Base-by-base conservation (phyloP, 1,140 invertebrate genomes). In the Drosophila orosa region DNA sequence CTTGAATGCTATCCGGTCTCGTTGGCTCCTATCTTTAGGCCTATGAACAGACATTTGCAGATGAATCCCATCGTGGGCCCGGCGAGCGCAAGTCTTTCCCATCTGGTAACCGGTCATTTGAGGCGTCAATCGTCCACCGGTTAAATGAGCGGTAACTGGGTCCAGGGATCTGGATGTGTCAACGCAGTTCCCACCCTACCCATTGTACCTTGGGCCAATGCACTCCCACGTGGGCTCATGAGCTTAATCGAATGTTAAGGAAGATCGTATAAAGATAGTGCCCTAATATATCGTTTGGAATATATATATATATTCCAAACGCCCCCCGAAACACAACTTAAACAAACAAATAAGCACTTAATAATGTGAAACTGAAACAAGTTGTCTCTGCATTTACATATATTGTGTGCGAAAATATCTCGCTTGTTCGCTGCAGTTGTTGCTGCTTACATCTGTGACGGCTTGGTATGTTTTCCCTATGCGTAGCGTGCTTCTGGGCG, bases 401-500 rank as follows among this genome's bases (percentile, higher is more conserved):
- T 31, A 19, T 17, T 39, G n/a, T 54, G 47, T 54, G 22, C 3
- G n/a, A 33, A 54, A 61, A 37, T 54, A 61, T 61, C 22, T 8
- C 5, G 17, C 57, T 15, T 15, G 29, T 19, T 3, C 37, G 25
- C 35, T 29, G 59, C 31, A 39, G 15, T 55, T 29, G 35, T 35
- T 33, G 25, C 29, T 50, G 47, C 44, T 29, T 62, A 33, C 52
- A 62, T 67, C 45, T 52, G 47, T 68, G 52, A 59, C 37, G 33
- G 57, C 37, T 72, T 74, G 37, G 57, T 45, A 50, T 74, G 54
- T 69, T 62, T 68, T 66, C 40, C 52, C 35, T 59, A 55, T 45
- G 33, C 54, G 71, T 59, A 63, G 75, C 80, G 72, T 71, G 72
- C 75, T 83, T 71, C 74, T 52, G 57, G 40, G 69, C 69, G 74